Evolutionary conservation across 1,140 invertebrate species (phyloP), one percentile per base, ranked within the genome.

Genomic region (Anastrepha ludens): DNA sequence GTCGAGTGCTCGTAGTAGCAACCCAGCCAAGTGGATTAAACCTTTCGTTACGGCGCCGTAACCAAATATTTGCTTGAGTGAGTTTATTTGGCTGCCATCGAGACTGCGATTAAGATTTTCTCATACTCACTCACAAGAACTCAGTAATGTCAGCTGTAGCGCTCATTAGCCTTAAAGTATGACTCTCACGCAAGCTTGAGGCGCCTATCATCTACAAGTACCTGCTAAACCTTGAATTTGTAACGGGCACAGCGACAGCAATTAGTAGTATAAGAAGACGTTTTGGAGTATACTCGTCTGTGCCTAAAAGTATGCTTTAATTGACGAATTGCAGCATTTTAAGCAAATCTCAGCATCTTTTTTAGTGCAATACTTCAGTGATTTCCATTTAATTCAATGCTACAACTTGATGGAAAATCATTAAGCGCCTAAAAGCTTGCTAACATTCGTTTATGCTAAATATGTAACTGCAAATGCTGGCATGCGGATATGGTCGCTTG

Each of bases 41-140:
- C 4, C 15, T 17, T 15, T 47, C 67, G 2, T 74, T 47, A 17
- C 15, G 15, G 67, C 41, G 15, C 67, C 7, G 47, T 67, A 29
- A 41, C 11, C 29, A 29, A 67, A 67, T 74, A 74, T 74, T 74
- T 17, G 67, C 67, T 74, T 74, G 13, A 74, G 67, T 74, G 11
- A 41, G 4, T 74, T 17, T 74, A 39, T 17, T 74, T 74, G 41
- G 41, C 67, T 70, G 41, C 64, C 64, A 8, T n/a, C 64, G 11
- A 67, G 29, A 3, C 5, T 29, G 29, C 9, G 29, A 3, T 29
- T 6, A 39, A 13, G 15, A 62, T 13, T 13, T n/a, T 2, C 13
- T 39, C 39, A 47, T 17, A 13, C 41, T 65, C 60, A 29, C 29
- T 29, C 29, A 29, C 50, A 55, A 5, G 5, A 55, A 55, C 9